Percentiles rank a stretch among this genome's conserved stretches.
These are phyloP conservation scores for Hydropotes inermis DNA, from an alignment of 2,113 vertebrate species.

Conservation along the genomic window DNA sequence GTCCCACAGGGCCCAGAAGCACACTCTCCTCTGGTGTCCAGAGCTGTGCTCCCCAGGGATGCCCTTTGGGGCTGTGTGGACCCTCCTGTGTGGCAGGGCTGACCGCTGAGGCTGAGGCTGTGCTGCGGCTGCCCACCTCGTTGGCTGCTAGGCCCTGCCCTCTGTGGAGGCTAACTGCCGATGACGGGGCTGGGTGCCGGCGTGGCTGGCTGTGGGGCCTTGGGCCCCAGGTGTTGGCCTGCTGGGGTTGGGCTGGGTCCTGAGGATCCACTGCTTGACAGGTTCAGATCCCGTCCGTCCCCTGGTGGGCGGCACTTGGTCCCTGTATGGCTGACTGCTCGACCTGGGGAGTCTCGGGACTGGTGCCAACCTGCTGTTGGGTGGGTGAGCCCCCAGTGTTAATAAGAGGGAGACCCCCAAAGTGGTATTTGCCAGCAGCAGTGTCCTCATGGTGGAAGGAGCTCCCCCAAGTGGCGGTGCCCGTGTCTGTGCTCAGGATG, in stretches of 20 bases:
- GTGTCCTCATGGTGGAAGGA: neutral
- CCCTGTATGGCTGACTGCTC: neutral
- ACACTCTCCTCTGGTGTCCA: neutral
- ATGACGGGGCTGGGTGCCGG: neutral
- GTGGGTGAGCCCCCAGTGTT: neutral
- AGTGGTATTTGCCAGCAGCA: neutral
- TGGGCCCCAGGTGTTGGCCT: neutral
- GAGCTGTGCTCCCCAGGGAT: neutral
- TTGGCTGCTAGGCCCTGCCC: neutral
- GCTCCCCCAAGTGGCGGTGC: neutral
- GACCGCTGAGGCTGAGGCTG: neutral
- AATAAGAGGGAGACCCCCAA: neutral
- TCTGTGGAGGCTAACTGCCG: neutral
- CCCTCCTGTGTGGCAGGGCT: neutral
- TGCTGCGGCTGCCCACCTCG: neutral
- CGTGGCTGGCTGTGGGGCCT: neutral
- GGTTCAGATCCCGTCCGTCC: neutral
- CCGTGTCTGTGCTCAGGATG: neutral
- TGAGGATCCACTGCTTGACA: too few relatives aligned
- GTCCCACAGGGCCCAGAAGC: accelerated
- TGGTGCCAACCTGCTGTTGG: neutral
- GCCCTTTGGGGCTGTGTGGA: neutral
- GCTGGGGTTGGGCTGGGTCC: neutral
- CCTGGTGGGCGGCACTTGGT: neutral
- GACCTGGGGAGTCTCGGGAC: too few relatives aligned